phyloP scores from a whole-genome alignment of 2,797 vertebrate genomes.

The Poeciliopsis presidionis region DNA sequence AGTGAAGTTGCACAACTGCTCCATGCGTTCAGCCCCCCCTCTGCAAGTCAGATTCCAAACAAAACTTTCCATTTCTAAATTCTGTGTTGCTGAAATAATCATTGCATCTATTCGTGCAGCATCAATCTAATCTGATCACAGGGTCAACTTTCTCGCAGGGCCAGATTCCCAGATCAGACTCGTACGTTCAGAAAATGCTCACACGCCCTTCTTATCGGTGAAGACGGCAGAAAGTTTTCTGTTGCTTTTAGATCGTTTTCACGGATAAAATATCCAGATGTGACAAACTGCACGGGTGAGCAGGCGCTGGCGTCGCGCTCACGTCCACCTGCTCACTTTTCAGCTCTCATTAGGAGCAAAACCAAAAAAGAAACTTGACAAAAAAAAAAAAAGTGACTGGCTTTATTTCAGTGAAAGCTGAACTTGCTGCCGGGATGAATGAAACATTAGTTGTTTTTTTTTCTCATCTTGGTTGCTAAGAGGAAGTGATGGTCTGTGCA shows the following conservation, averaged over 20 bases:
- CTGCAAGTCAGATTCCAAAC: neutral
- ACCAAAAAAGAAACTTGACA: neutral
- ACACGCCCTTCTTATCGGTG: neutral
- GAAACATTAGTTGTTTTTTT: neutral
- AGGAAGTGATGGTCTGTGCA: no score
- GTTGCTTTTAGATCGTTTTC: slow-evolving; percentile 1
- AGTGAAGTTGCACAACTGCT: neutral
- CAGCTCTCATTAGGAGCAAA: neutral
- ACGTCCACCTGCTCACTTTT: neutral
- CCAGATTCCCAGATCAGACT: neutral
- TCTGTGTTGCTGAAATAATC: neutral
- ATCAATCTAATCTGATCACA: slow-evolving; percentile 21
- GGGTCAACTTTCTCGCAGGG: neutral
- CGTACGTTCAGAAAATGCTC: neutral
- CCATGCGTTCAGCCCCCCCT: no score
- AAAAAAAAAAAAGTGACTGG: neutral
- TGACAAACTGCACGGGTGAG: neutral
- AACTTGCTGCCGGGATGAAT: neutral
- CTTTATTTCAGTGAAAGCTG: neutral
- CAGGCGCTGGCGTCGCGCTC: neutral
- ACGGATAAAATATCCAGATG: neutral
- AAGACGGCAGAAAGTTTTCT: neutral
- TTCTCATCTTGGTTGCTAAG: no score
- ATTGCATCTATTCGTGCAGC: neutral
- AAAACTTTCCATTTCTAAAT: neutral